Evolutionary conservation across 1,140 invertebrate genomes (phyloP).

Genomic region (Aphis gossypii): DNA sequence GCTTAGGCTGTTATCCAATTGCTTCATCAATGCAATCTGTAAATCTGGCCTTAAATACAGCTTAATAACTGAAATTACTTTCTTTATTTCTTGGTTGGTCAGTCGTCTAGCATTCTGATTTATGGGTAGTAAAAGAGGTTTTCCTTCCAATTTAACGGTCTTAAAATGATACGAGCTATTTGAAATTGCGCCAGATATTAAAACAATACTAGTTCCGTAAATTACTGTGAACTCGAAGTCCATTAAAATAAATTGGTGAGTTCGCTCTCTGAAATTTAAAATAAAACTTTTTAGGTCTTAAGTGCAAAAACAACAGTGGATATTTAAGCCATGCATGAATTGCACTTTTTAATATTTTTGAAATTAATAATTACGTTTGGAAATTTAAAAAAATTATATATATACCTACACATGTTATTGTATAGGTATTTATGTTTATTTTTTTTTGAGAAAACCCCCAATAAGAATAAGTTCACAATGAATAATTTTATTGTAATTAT

Average conservation of each 20-base stretch:
- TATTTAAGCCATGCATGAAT: too few species aligned
- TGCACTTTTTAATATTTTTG: too few species aligned
- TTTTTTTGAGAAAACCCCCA: too few species aligned
- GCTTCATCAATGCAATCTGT: neutral
- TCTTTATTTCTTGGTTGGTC: neutral
- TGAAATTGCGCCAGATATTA: neutral
- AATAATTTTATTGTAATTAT: too few species aligned
- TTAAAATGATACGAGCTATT: neutral
- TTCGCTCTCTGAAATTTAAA: neutral
- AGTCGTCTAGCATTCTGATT: slow-evolving; percentile 10
- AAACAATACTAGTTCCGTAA: neutral
- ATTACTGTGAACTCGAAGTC: neutral
- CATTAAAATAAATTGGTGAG: slow-evolving; percentile 9
- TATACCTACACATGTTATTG: too few species aligned
- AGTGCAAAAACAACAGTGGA: too few species aligned
- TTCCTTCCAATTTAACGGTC: neutral
- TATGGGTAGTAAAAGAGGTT: neutral
- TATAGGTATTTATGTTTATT: too few species aligned
- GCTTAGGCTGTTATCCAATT: neutral
- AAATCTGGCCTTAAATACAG: neutral
- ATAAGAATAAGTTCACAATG: too few species aligned
- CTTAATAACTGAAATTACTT: neutral
- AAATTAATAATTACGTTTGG: too few species aligned
- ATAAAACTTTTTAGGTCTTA: neutral
- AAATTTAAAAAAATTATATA: too few species aligned